Evolutionary conservation across 2,888 invertebrate species (phyloP).

Genomic region (Phyllotreta striolata): DNA sequence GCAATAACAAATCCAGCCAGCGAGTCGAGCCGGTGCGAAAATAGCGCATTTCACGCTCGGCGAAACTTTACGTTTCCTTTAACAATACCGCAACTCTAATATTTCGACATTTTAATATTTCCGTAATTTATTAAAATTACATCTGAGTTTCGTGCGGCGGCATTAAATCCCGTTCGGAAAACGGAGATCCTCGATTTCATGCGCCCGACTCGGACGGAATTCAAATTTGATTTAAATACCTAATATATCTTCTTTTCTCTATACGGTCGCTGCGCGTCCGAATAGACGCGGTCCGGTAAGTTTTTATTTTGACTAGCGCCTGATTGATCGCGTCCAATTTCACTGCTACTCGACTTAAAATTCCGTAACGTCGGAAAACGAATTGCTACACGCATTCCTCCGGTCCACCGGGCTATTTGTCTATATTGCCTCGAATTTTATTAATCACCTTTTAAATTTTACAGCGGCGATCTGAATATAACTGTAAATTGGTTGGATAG

Average conservation of each 20-base stretch:
- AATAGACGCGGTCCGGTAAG: conserved; percentile 17
- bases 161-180: conserved; percentile 3
- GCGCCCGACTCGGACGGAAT: background rate
- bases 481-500: too few species aligned
- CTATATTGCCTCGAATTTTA: too few species aligned
- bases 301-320: conserved; percentile 26
- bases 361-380: conserved; percentile 16
- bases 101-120: too few species aligned
- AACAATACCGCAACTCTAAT: too few species aligned
- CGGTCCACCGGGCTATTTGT: background rate
- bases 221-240: conserved; percentile 15
- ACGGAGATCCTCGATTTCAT: too few species aligned
- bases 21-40: too few species aligned
- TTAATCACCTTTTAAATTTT: too few species aligned
- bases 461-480: too few species aligned
- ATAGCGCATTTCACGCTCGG: too few species aligned
- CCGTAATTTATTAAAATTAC: too few species aligned
- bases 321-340: conserved; percentile 28
- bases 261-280: background rate
- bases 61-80: too few species aligned
- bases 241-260: conserved; percentile 15
- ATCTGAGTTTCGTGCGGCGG: background rate
- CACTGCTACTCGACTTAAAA: conserved; percentile 28
- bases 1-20: too few species aligned
- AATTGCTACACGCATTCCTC: conserved; percentile 22